Evolutionary conservation across 2,113 vertebrate genomes (phyloP), one percentile per base, ranked within the genome.

Genomic region (Amphiprion ocellaris): DNA sequence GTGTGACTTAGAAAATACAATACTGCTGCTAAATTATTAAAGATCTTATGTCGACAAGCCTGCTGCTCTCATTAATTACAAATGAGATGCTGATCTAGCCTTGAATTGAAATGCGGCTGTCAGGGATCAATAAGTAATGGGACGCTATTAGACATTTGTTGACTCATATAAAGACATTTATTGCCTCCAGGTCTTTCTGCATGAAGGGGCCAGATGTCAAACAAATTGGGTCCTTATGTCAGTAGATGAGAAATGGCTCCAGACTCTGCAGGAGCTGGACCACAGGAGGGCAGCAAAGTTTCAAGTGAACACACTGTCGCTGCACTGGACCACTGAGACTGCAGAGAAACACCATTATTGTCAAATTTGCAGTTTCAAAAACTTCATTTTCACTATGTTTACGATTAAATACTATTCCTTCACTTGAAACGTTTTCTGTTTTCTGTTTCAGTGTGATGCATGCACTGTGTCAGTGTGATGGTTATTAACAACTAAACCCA

Each of bases 221-320:
- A 71, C 67, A 66, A 67, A 73, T 10, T 12, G 3, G 47, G 0
- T 61, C 41, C 19, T 69, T 2, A 0, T 61, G 14, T 85, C 74
- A 41, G 7, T 30, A 2, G 53, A 39, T 64, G 60, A 41, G 17
- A 63, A 50, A n/a, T 21, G 6, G 47, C 16, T n/a, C 62, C 17
- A 9, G 11, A 37, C 6, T 56, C 2, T 54, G 17, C 28, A 14
- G 69, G 14, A 65, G 19, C 21, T 62, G 47, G 19, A 49, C 87
- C 90, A 92, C 84, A 77, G 1, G 90, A 61, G 85, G 90, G 81
- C 90, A 89, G 85, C 79, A 92, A 46, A 86, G 85, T 54, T 59
- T 66, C 60, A 26, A 55, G 14, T 26, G 6, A 75, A 14, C 41
- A 44, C 41, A 44, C 41, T 37, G 33, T 33, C 33, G 1, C 5